Evolutionary conservation across 2,113 vertebrate species (phyloP), one percentile per base, ranked within the genome.

Genomic region (Microcebus murinus): DNA sequence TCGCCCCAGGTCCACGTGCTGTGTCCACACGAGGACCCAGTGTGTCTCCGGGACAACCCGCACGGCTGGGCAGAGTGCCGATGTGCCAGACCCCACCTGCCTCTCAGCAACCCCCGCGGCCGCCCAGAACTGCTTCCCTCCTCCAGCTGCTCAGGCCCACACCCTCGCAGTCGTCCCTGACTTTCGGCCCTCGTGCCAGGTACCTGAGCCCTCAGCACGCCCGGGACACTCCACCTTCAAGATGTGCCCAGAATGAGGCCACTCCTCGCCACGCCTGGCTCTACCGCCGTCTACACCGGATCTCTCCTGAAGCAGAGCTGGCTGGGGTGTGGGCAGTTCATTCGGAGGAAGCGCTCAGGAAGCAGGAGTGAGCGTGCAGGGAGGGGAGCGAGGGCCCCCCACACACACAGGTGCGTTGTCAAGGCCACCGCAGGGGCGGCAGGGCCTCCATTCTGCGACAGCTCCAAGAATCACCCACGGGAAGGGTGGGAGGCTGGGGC

Each of bases 161-260:
- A n/a, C 57, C 12, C 20, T 21, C 0, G 0, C 2, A 48, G 36
- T 14, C 39, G 0, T 0, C 48, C 25, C 12, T 0, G 52, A 20
- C 55, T 21, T 2, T 4, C 17, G 21, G 8, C 9, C 77, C 70
- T 39, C 39, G 2, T 0, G 1, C 84, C 73, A 21, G 36, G 25
- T 11, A 6, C 13, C 48, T 3, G 15, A 59, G 6, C 21, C 15
- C 20, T 76, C 57, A 0, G 39, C 36, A 52, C 39, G 31, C 2
- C 17, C 70, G 11, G 12, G 63, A 29, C 20, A 55, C 36, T 18
- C 50, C 4, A 15, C 65, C 73, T 65, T 45, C 42, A 1, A 5
- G 23, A 61, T 1, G 45, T 9, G 34, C 23, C 31, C 85, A 39
- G 50, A 6, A 2, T 0, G 74, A 6, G 27, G 61, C 70, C 50